These are phyloP conservation scores for Arion vulgaris DNA, from an alignment of 1,140 invertebrate species.

Conservation along the genomic window DNA sequence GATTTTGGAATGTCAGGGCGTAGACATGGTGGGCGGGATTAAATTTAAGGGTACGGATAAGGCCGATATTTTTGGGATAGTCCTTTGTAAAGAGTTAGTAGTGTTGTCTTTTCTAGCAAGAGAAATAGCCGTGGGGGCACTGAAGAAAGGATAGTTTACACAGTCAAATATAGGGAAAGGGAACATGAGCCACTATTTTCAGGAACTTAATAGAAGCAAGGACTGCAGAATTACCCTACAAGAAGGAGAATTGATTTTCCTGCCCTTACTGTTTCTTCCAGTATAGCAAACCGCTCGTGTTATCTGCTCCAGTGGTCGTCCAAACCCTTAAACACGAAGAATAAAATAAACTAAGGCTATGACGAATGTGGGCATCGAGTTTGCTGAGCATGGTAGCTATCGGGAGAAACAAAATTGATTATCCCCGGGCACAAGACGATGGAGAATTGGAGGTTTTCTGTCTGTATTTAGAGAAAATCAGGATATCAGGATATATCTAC, in stretches of 20 bases:
- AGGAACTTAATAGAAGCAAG: too few relatives aligned
- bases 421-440: not conserved
- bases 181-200: too few relatives aligned
- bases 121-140: too few relatives aligned
- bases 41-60: not conserved
- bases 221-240: not conserved
- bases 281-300: not conserved
- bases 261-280: not conserved
- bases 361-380: slow-evolving; percentile 15
- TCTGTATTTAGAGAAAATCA: not conserved
- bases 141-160: too few relatives aligned
- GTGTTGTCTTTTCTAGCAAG: too few relatives aligned
- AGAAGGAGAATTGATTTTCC: not conserved
- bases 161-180: too few relatives aligned
- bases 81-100: not conserved
- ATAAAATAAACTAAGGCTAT: slow-evolving; percentile 13
- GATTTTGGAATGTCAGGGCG: not conserved
- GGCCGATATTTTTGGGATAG: not conserved
- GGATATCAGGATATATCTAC: not conserved
- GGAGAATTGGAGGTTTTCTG: not conserved
- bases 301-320: not conserved
- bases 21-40: not conserved
- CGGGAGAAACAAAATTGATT: slow-evolving; percentile 6
- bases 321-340: not conserved
- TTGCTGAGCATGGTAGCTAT: not conserved